A percentile compares a stretch with the other conserved stretches of the same genome.
Conservation (phyloP, 1,140 invertebrate species). For the Thaumetopoea pityocampa region DNA sequence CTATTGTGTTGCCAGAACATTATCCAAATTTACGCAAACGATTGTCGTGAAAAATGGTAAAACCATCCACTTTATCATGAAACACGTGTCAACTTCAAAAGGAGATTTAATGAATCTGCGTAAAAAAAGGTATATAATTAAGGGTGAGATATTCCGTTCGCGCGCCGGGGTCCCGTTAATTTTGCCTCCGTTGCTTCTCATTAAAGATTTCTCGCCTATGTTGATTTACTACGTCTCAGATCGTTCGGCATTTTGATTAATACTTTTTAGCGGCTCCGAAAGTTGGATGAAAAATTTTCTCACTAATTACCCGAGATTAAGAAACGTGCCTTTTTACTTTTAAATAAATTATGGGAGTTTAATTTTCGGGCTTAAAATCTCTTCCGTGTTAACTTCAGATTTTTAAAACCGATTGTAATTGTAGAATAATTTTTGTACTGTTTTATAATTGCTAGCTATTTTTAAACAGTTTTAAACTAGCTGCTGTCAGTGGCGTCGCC, state of each 20-base stretch:
- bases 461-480: too few species aligned
- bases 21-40: not conserved
- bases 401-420: too few species aligned
- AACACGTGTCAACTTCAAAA: conserved; percentile 26
- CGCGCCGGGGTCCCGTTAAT: conserved; percentile 19
- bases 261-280: conserved; percentile 19
- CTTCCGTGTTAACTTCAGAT: too few species aligned
- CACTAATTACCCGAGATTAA: conserved; percentile 22
- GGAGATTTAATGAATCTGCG: conserved; percentile 22
- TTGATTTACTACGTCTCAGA: conserved; percentile 26
- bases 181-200: conserved; percentile 27
- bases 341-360: conserved; percentile 12
- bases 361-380: too few species aligned
- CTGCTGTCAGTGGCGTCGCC: too few species aligned
- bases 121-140: conserved; percentile 27
- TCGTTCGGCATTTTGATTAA: conserved; percentile 27
- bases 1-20: conserved; percentile 1
- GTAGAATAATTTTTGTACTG: too few species aligned
- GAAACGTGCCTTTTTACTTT: conserved; percentile 10
- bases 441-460: too few species aligned
- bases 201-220: conserved; percentile 25
- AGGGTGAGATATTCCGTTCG: conserved; percentile 24
- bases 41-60: not conserved
- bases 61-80: conserved; percentile 3
- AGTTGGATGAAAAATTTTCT: conserved; percentile 21